Conservation (phyloP, 2,797 vertebrate genomes). For the Manis crassicaudata region DNA sequence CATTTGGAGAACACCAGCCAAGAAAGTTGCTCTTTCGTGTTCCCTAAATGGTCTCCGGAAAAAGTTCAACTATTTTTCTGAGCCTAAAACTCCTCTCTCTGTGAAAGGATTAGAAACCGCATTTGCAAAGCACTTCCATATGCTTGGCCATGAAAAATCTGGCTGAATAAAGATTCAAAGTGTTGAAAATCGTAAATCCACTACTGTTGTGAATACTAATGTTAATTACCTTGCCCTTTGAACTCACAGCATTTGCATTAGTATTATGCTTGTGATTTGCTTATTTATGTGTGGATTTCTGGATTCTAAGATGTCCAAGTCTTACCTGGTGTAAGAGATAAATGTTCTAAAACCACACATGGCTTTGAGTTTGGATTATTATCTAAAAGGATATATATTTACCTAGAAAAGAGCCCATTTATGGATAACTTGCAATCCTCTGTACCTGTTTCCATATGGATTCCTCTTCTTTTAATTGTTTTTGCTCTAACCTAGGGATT, state of each 20-base stretch:
- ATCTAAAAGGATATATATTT: not conserved
- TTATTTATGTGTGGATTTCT: not conserved
- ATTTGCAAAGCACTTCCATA: conserved; percentile 52
- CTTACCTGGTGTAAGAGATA: conserved; percentile 49
- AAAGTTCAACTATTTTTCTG: conserved; percentile 40
- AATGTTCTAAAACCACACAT: not conserved
- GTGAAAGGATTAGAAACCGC: conserved; percentile 50
- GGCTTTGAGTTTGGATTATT: conserved; percentile 56
- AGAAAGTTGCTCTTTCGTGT: not conserved
- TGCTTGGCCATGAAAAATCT: conserved; percentile 4
- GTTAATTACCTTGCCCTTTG: conserved; percentile 64
- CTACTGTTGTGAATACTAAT: conserved; percentile 45
- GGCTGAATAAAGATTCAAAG: conserved; percentile 33
- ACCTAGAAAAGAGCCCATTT: not conserved
- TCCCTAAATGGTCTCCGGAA: conserved; percentile 46
- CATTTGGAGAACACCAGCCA: not conserved
- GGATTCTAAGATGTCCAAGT: not conserved
- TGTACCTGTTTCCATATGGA: not conserved
- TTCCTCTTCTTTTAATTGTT: not conserved
- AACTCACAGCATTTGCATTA: conserved; percentile 21
- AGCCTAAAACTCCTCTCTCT: conserved; percentile 8
- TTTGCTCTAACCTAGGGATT: not conserved
- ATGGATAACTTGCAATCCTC: not conserved
- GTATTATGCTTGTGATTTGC: not conserved
- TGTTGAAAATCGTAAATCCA: conserved; percentile 65